phyloP scores from a whole-genome alignment of 2,888 invertebrate species.

The Hanleya hanleyi region DNA sequence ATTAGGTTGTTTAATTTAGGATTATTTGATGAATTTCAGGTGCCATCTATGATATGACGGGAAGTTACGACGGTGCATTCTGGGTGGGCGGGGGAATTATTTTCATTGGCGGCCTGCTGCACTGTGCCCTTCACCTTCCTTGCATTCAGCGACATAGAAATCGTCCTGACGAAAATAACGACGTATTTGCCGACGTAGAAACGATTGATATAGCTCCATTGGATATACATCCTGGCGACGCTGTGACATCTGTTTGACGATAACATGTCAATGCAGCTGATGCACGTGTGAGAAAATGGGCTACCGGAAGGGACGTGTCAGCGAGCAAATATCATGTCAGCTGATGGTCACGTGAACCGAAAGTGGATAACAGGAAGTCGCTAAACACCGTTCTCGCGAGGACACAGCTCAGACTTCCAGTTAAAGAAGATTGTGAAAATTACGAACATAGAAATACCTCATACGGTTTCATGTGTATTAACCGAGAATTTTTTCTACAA shows the following conservation, averaged over 20 bases:
- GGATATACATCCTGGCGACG: background rate
- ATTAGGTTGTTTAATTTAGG: too few species aligned
- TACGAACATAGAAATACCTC: background rate
- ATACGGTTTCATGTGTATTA: background rate
- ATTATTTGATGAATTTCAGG: too few species aligned
- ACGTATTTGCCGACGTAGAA: background rate
- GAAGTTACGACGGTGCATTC: constrained; percentile 91
- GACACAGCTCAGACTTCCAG: too few species aligned
- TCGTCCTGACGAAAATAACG: background rate
- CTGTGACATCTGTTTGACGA: background rate
- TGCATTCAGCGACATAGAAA: constrained; percentile 41
- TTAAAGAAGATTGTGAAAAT: too few species aligned
- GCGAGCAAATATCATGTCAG: too few species aligned
- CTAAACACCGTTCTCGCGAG: background rate
- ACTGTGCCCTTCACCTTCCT: constrained; percentile 74
- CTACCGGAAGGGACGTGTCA: too few species aligned
- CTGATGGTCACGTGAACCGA: too few species aligned
- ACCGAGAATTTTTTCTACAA: background rate
- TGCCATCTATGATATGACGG: constrained; percentile 90
- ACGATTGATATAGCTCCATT: background rate
- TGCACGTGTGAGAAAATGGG: too few species aligned
- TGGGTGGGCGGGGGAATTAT: constrained; percentile 94
- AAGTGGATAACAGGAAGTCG: background rate
- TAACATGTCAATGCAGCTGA: too few species aligned
- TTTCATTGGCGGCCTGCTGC: constrained; percentile 87